phyloP scores from a whole-genome alignment of 2,888 invertebrate genomes.

The Oxystoma pomonae region DNA sequence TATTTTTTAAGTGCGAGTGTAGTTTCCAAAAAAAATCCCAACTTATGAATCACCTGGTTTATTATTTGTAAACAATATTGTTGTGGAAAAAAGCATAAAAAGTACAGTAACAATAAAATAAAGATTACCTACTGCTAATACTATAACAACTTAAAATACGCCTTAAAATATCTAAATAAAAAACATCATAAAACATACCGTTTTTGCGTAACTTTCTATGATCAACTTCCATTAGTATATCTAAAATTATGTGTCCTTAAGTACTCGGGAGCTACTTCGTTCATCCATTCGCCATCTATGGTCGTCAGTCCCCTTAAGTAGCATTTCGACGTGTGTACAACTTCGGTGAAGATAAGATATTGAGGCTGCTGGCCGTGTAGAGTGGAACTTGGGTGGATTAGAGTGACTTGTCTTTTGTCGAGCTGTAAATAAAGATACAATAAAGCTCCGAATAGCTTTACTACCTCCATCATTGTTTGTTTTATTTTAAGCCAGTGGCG shows the following conservation, averaged over 20 bases:
- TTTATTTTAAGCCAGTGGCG: too few species aligned
- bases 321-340: slow-evolving; percentile 78
- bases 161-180: too few species aligned
- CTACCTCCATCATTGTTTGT: too few species aligned
- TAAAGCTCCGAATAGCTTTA: background rate
- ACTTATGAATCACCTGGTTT: too few species aligned
- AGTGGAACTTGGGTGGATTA: slow-evolving; percentile 81
- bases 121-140: too few species aligned
- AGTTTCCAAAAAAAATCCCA: too few species aligned
- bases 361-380: slow-evolving; percentile 69
- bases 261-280: slow-evolving; percentile 54
- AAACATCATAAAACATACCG: too few species aligned
- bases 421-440: slow-evolving; percentile 47
- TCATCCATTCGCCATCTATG: slow-evolving; percentile 78
- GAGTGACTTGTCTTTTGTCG: slow-evolving; percentile 61
- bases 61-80: too few species aligned
- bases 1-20: too few species aligned
- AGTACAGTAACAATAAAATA: too few species aligned
- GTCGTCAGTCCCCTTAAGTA: slow-evolving; percentile 76
- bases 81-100: too few species aligned
- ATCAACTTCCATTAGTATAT: slow-evolving; percentile 23
- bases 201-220: background rate
- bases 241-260: slow-evolving; percentile 38
- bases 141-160: too few species aligned
- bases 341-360: slow-evolving; percentile 77